Conservation (phyloP, 2,113 vertebrate species). For the Hippotragus niger region DNA sequence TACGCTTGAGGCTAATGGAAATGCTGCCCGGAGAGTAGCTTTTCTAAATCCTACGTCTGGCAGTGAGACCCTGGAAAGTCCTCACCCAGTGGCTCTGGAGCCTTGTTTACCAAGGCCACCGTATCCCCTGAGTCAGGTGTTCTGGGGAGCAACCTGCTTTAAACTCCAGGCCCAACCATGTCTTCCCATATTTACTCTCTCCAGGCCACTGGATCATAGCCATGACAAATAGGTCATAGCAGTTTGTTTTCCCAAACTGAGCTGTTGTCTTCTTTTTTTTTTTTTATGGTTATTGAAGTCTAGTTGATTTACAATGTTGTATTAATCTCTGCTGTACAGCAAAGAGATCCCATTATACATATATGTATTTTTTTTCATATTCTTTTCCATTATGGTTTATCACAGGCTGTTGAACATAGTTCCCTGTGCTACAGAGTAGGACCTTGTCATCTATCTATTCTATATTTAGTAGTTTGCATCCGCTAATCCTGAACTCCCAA, state of each 20-base stretch:
- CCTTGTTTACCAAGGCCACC: not conserved
- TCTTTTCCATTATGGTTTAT: not conserved
- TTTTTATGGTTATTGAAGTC: not conserved
- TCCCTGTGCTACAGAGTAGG: not conserved
- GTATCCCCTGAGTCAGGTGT: not conserved
- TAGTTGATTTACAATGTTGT: not conserved
- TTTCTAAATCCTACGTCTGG: not conserved
- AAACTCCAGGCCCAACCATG: not conserved
- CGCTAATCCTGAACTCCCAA: not conserved
- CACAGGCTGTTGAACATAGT: not conserved
- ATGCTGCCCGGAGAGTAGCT: not conserved
- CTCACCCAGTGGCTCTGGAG: not conserved
- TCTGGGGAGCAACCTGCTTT: not conserved
- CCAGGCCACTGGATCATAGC: not conserved
- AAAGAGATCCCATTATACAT: not conserved
- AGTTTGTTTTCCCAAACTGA: not conserved
- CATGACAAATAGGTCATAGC: not conserved
- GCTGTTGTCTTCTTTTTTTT: not conserved
- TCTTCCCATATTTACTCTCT: not conserved
- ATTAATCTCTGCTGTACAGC: not conserved
- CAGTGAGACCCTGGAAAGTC: not conserved
- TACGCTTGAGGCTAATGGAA: not conserved
- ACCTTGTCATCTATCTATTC: not conserved
- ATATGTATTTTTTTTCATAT: not conserved
- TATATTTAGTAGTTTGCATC: not conserved